Evolutionary conservation across 2,888 invertebrate genomes (phyloP).

Genomic region (Dasypolia templi): DNA sequence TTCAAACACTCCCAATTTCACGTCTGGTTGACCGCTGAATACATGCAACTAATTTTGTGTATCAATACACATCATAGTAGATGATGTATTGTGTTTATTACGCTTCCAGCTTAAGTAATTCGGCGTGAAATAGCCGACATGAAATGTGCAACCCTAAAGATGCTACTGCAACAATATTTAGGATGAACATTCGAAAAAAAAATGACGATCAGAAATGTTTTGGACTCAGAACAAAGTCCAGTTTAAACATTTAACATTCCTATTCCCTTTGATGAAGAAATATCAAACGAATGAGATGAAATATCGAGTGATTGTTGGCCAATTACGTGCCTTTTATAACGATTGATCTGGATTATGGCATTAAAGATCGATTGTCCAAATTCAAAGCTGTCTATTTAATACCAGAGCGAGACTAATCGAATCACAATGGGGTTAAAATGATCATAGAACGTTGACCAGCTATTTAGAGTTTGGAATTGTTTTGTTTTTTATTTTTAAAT

Average conservation of each 20-base stretch:
- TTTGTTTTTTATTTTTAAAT: constrained; percentile 36
- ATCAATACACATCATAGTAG: constrained; percentile 79
- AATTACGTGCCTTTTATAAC: constrained; percentile 68
- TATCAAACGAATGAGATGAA: constrained; percentile 45
- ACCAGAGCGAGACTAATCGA: constrained; percentile 80
- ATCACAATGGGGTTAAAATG: constrained; percentile 72
- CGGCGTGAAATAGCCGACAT: constrained; percentile 81
- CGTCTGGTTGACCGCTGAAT: constrained; percentile 84
- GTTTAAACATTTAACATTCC: constrained; percentile 16
- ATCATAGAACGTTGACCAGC: constrained; percentile 63
- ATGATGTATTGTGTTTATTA: constrained; percentile 77
- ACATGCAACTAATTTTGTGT: constrained; percentile 85
- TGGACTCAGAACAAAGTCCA: constrained; percentile 4
- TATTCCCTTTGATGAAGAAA: constrained; percentile 36
- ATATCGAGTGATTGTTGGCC: constrained; percentile 59
- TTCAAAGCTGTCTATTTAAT: constrained; percentile 75
- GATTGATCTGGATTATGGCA: constrained; percentile 64
- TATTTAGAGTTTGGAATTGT: constrained; percentile 53
- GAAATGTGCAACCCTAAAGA: constrained; percentile 45
- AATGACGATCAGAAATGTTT: background rate
- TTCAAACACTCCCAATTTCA: constrained; percentile 88
- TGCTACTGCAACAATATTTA: constrained; percentile 26
- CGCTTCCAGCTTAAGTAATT: constrained; percentile 69
- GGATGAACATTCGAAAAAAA: background rate
- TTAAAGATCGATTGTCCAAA: constrained; percentile 76